A percentile compares a stretch with the other conserved stretches of the same genome.
Evolutionary conservation across 2,888 invertebrate genomes (phyloP).

Genomic region (Hesperia comma): DNA sequence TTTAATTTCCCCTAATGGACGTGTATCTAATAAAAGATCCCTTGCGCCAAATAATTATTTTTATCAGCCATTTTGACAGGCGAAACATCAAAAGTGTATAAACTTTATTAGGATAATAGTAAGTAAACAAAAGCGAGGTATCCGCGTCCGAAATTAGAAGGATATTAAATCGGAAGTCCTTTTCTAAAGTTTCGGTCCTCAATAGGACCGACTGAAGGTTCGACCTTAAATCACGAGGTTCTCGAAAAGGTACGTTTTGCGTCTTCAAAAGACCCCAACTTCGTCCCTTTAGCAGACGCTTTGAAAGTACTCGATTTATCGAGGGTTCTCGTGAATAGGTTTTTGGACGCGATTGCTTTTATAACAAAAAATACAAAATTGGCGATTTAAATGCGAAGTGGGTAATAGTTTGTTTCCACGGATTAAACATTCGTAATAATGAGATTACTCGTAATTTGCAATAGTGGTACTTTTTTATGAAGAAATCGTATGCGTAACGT

Average conservation of each 20-base stretch:
- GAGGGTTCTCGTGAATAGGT: background rate
- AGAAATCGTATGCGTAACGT: too few species aligned
- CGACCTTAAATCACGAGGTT: conserved; percentile 15
- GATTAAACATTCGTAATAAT: background rate
- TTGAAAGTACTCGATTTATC: conserved; percentile 18
- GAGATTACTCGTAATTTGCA: background rate
- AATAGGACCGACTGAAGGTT: conserved; percentile 14
- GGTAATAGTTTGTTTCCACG: background rate
- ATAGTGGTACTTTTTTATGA: too few species aligned
- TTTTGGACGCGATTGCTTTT: background rate
- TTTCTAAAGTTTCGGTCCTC: conserved; percentile 8
- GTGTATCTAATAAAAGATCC: too few species aligned
- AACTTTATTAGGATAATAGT: background rate
- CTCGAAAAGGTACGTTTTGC: conserved; percentile 18
- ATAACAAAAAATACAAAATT: background rate
- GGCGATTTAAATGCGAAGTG: background rate
- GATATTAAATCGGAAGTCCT: background rate
- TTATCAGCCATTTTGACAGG: too few species aligned
- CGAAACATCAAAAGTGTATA: too few species aligned
- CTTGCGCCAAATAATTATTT: too few species aligned
- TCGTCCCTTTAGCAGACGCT: conserved; percentile 18
- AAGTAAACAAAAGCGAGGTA: background rate
- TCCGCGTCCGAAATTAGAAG: background rate
- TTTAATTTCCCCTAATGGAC: too few species aligned
- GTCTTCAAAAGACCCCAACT: conserved; percentile 14